Evolutionary conservation across 1,140 invertebrate species (phyloP), one percentile per base, ranked within the genome.

Genomic region (Drosophila parabipectinata): DNA sequence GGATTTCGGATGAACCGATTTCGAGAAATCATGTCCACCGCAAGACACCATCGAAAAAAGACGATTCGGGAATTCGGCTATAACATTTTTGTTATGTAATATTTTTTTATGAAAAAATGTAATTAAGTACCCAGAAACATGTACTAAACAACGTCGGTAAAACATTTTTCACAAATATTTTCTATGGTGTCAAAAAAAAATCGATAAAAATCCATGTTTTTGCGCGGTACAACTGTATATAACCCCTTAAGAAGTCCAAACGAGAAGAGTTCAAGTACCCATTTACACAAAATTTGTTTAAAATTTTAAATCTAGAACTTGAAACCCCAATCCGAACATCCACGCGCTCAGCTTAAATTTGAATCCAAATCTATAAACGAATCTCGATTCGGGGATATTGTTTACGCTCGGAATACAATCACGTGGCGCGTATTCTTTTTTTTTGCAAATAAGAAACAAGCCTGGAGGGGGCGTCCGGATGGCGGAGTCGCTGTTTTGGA

Each of bases 331-430:
- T 1, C 6, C 0, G 26, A 28, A 28, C n/a, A 44, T 47, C 34
- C 48, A 32, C 37, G 12, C 51, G 32, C 18, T 67, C 34, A 41
- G 30, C 34, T 24, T 4, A 21, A 44, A 52, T 51, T 34, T 30
- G 30, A 63, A 67, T 32, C 32, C 12, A 51, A 66, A 66, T 67
- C 59, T 50, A 52, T 44, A 21, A 26, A 12, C 47, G 47, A 67
- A 64, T 67, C 63, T 67, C 44, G 59, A 67, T 4, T 67, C 63
- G 63, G 63, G 60, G 47, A 44, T 52, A 63, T 45, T 67, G 63
- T 67, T 67, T 67, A 67, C 62, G 26, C 32, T 67, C 4, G 44
- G 9, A 47, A 24, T 18, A 21, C 7, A 47, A 47, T 47, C 44
- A 18, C 44, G 18, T 21, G 44, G 15, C 18, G 44, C 15, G 9